Conservation (phyloP, 2,797 vertebrate genomes). For the Notamacropus eugenii region DNA sequence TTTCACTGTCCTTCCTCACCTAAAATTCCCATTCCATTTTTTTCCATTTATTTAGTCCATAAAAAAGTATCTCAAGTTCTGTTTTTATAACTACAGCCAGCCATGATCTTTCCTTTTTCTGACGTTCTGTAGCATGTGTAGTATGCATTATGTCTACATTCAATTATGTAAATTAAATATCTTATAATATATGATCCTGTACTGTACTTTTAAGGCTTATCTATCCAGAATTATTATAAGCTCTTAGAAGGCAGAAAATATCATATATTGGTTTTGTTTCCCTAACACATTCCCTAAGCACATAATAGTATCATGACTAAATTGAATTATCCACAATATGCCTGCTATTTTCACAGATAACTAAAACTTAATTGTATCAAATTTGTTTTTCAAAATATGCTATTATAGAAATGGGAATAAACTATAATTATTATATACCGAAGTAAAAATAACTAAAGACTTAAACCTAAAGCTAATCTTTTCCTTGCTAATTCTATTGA, state of each 20-base stretch:
- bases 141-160: background rate
- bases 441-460: slow-evolving; percentile 13
- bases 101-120: background rate
- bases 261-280: background rate
- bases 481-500: background rate
- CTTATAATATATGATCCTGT: slow-evolving; percentile 27
- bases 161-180: background rate
- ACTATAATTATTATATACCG: background rate
- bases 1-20: background rate
- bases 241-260: background rate
- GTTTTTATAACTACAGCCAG: background rate
- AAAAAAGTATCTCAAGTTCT: background rate
- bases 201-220: background rate
- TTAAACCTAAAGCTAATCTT: slow-evolving; percentile 46
- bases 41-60: background rate
- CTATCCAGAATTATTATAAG: background rate
- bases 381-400: slow-evolving; percentile 7
- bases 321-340: background rate
- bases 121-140: background rate
- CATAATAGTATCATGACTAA: background rate
- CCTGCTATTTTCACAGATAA: background rate
- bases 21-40: background rate
- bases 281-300: background rate
- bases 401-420: background rate
- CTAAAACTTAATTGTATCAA: slow-evolving; percentile 13